Base-by-base conservation (phyloP, 2,888 invertebrate genomes). In the Oligia fasciuncula region DNA sequence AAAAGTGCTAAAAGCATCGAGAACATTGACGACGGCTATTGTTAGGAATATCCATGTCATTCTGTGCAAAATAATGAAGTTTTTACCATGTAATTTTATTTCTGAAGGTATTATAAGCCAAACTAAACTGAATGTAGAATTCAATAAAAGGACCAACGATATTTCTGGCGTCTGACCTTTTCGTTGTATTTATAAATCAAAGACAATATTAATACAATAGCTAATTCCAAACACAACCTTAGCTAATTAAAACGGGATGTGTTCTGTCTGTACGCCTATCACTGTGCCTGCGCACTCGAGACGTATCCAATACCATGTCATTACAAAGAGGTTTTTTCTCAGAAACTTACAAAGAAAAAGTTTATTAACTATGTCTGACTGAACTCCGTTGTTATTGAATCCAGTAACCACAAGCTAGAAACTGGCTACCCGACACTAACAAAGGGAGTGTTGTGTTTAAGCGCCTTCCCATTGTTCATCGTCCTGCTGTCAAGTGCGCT, bases 41-140 rank as follows among this genome's bases (percentile, higher is more conserved):
- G 91, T 91, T 85, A 54, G 73, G 89, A 89, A 90, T 74, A 60
- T 0, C 69, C 85, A 78, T 87, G 91, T 91, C 91, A 91, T 89
- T 86, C 89, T 76, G 60, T 79, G 75, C 70, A 66, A 81, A 80
- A 80, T 68, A 84, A 80, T 80, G 63, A 65, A 65, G 51, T 63
- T 77, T 83, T 79, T 67, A 84, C 57, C 46, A 65, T 70, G 83
- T 85, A 79, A 83, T 87, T 85, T 86, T 82, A 80, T 86, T 84
- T 80, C 76, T 72, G 62, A 80, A 73, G 17, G n/a, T 66, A 49
- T 67, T 71, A 76, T 29, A 43, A 35, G 57, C n/a, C 57, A 57
- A 43, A 68, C 19, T 6, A 57, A 66, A 66, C 57, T 66, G 46
- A 70, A 43, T 62, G 62, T 66, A 13, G 49, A 72, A 69, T 73